Percentiles rank a stretch among this genome's conserved stretches.
These are phyloP conservation scores for Cetonia aurata DNA, from an alignment of 2,888 invertebrate species.

Conservation along the genomic window DNA sequence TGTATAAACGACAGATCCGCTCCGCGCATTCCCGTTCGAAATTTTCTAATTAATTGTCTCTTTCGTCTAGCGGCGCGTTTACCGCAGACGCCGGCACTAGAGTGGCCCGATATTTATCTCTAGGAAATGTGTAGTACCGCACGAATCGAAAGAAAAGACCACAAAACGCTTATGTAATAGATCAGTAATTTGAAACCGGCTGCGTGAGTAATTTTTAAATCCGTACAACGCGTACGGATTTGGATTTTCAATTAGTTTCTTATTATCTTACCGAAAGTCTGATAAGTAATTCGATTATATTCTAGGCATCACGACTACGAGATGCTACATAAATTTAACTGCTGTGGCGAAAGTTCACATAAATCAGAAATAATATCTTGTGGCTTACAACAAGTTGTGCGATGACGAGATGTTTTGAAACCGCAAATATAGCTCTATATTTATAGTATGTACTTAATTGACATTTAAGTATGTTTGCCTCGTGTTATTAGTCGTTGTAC, in stretches of 20 bases:
- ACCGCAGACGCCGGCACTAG: neutral
- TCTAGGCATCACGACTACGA: neutral
- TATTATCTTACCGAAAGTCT: neutral
- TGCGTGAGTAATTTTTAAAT: conserved; percentile 40
- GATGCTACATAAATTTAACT: conserved; percentile 4
- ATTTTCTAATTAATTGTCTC: conserved; percentile 44
- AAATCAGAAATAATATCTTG: no score
- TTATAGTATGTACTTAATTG: no score
- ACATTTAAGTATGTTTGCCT: no score
- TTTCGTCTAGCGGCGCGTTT: neutral
- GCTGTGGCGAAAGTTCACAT: conserved; percentile 1
- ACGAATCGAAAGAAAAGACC: conserved; percentile 14
- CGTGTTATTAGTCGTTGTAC: no score
- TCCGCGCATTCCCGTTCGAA: conserved; percentile 34
- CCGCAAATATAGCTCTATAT: no score
- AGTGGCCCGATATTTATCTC: conserved; percentile 36
- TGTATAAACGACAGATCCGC: conserved; percentile 43
- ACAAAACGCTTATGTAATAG: conserved; percentile 35
- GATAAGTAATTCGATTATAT: conserved; percentile 21
- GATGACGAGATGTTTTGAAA: no score
- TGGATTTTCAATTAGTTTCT: conserved; percentile 39
- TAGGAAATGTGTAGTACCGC: conserved; percentile 29
- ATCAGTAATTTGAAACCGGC: conserved; percentile 36
- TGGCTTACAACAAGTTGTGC: no score
- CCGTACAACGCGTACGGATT: conserved; percentile 20